Conservation (phyloP, 2,888 invertebrate genomes). For the Crematogaster levior region DNA sequence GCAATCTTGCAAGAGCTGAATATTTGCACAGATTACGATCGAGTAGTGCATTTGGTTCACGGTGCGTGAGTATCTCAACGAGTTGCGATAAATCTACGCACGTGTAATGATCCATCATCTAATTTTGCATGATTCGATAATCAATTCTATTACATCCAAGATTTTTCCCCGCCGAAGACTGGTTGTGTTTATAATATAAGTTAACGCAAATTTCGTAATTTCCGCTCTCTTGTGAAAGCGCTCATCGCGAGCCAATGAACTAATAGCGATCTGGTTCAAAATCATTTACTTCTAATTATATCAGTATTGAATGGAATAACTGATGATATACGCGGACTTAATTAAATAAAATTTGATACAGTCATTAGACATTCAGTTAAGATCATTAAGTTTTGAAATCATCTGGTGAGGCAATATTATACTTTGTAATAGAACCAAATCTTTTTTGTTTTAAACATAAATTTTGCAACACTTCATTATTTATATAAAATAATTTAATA, state of each 20-base stretch:
- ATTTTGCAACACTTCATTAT: neutral
- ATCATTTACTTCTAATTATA: slow-evolving; percentile 39
- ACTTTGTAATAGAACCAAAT: neutral
- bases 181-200: slow-evolving; percentile 12
- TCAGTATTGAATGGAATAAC: slow-evolving; percentile 1
- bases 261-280: slow-evolving; percentile 36
- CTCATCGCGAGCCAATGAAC: slow-evolving; percentile 31
- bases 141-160: slow-evolving; percentile 23
- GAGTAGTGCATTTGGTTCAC: slow-evolving; percentile 36
- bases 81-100: slow-evolving; percentile 14
- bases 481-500: neutral
- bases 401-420: slow-evolving; percentile 2
- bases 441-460: neutral
- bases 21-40: slow-evolving; percentile 19
- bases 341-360: slow-evolving; percentile 24
- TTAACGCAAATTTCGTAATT: slow-evolving; percentile 47
- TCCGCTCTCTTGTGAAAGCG: slow-evolving; percentile 52
- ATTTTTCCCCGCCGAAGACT: slow-evolving; percentile 8
- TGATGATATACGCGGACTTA: neutral
- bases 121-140: slow-evolving; percentile 35
- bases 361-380: neutral
- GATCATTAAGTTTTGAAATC: slow-evolving; percentile 4
- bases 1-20: neutral
- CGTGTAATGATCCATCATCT: slow-evolving; percentile 32
- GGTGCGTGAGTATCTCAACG: slow-evolving; percentile 35